A percentile compares a stretch with the other conserved stretches of the same genome.
Evolutionary conservation across 2,113 vertebrate genomes (phyloP).

Genomic region (Anser brachyrhynchus): DNA sequence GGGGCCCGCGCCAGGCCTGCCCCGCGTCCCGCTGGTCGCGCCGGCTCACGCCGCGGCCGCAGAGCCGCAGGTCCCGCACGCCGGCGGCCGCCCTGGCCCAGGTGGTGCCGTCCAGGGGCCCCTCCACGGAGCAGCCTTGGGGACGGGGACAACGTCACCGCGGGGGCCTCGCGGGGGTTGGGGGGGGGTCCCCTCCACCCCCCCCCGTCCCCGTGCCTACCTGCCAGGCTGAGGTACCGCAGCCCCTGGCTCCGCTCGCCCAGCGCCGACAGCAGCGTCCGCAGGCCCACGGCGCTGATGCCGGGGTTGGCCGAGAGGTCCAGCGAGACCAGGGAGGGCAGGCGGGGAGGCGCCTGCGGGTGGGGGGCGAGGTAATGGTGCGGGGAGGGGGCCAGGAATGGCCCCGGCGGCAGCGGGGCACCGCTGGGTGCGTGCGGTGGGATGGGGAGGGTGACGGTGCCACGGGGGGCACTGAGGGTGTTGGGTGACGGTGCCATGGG

Average conservation of each 20-base stretch:
- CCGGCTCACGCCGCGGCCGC: conserved; percentile 75
- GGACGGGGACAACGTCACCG: no score
- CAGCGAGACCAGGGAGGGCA: conserved; percentile 80
- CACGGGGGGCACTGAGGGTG: no score
- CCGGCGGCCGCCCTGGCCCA: no score
- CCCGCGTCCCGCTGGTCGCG: conserved; percentile 67
- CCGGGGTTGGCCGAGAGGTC: conserved; percentile 85
- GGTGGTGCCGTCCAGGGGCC: no score
- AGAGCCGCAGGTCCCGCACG: no score
- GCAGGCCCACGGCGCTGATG: conserved; percentile 74
- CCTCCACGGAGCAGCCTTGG: conserved; percentile 78
- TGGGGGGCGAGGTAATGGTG: conserved; percentile 40
- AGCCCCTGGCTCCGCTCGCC: conserved; percentile 60
- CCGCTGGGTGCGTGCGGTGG: no score
- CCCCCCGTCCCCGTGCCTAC: conserved; percentile 11
- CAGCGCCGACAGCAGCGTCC: conserved; percentile 73
- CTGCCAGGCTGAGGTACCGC: conserved; percentile 77
- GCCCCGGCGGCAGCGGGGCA: no score
- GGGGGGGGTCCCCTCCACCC: no score
- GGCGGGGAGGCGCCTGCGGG: conserved; percentile 62
- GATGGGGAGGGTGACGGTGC: no score
- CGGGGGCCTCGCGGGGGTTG: no score
- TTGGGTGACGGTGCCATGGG: no score
- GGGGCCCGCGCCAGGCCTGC: background rate
- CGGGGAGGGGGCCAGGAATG: no score